Percentiles rank a stretch among this genome's conserved stretches.
phyloP scores from a whole-genome alignment of 2,797 vertebrate species.

The Lepidocolaptes lacrymiger region DNA sequence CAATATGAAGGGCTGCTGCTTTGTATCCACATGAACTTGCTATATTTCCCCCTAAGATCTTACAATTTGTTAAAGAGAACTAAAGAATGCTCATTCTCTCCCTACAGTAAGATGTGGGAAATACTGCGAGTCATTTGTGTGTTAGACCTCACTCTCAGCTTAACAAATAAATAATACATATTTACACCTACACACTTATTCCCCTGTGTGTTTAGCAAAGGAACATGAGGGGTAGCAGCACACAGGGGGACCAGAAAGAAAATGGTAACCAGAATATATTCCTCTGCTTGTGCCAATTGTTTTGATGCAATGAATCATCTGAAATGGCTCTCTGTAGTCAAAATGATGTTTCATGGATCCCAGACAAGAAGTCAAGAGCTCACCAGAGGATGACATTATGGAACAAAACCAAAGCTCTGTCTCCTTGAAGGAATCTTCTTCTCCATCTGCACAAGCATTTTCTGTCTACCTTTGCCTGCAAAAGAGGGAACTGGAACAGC shows the following conservation, averaged over 20 bases:
- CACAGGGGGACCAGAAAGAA: background rate
- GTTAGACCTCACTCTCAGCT: background rate
- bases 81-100: background rate
- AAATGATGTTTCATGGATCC: conserved; percentile 60
- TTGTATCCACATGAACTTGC: background rate
- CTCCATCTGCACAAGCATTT: conserved; percentile 40
- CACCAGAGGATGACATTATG: conserved; percentile 64
- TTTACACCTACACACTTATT: conserved; percentile 1
- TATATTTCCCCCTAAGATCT: background rate
- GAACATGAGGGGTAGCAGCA: conserved; percentile 2
- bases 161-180: conserved; percentile 26
- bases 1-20: background rate
- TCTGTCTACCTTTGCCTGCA: conserved; percentile 45
- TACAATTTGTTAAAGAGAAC: background rate
- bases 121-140: background rate
- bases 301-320: conserved; percentile 66
- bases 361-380: conserved; percentile 64
- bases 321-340: conserved; percentile 56
- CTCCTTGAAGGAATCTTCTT: conserved; percentile 66
- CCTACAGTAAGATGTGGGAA: background rate
- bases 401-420: conserved; percentile 53
- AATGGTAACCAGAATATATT: conserved; percentile 40
- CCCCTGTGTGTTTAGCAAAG: background rate
- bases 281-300: conserved; percentile 33
- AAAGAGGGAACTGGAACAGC: conserved; percentile 42